A percentile compares a stretch with the other conserved stretches of the same genome.
Conservation (phyloP, 1,140 invertebrate species). For the Hypsibius dujardini region DNA sequence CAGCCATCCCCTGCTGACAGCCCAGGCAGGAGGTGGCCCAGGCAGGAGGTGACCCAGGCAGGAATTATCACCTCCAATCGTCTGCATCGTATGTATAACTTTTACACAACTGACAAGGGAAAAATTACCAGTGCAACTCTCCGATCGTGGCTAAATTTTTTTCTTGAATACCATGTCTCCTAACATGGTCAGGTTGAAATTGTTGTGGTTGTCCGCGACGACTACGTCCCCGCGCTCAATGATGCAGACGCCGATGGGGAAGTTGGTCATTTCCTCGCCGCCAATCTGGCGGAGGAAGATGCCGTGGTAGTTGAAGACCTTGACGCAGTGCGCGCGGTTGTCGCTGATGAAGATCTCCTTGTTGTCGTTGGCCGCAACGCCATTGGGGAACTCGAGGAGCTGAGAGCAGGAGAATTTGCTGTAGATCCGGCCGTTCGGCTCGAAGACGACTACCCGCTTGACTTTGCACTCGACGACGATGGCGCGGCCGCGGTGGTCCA, state of each 20-base stretch:
- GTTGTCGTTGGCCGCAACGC: slow-evolving; percentile 96
- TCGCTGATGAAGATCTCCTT: slow-evolving; percentile 99
- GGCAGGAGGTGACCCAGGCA: too few species aligned
- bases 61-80: too few species aligned
- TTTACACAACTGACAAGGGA: too few species aligned
- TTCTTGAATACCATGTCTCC: slow-evolving; percentile 27
- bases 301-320: slow-evolving; percentile 99
- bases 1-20: too few species aligned
- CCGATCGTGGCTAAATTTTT: too few species aligned
- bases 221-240: slow-evolving; percentile 86
- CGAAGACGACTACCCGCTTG: slow-evolving; percentile 97
- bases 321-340: slow-evolving; percentile 96
- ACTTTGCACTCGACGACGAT: slow-evolving; percentile 97
- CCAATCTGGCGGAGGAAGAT: slow-evolving; percentile 89
- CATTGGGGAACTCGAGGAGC: slow-evolving; percentile 95
- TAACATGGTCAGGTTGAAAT: slow-evolving; percentile 97
- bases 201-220: slow-evolving; percentile 99
- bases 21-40: too few species aligned
- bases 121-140: too few species aligned
- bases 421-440: slow-evolving; percentile 82
- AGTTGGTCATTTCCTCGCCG: slow-evolving; percentile 94
- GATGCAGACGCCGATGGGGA: slow-evolving; percentile 96
- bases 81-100: too few species aligned
- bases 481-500: slow-evolving; percentile 91
- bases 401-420: slow-evolving; percentile 97